Evolutionary conservation across 1,140 invertebrate genomes (phyloP).

Genomic region (Drosophila triauraria): DNA sequence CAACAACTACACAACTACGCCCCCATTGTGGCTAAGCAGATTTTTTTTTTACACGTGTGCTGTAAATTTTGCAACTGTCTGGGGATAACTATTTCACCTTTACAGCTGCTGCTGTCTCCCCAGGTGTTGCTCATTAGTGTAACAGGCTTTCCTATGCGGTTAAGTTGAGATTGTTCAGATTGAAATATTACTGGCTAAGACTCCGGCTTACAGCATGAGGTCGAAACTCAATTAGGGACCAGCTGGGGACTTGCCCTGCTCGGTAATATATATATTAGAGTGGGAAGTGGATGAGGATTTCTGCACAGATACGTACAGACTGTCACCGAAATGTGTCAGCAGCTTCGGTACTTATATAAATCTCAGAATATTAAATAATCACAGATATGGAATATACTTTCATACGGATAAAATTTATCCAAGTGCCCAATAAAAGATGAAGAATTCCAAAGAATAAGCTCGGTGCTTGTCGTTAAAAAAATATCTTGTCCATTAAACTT

Average conservation of each 20-base stretch:
- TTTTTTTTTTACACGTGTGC: slow-evolving; percentile 28
- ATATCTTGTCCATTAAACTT: slow-evolving; percentile 20
- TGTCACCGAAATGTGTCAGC: not conserved
- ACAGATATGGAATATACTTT: too few relatives aligned
- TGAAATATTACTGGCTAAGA: slow-evolving; percentile 49
- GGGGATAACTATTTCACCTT: slow-evolving; percentile 43
- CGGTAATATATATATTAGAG: slow-evolving; percentile 3
- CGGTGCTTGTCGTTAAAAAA: slow-evolving; percentile 3
- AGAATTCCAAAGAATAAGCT: not conserved
- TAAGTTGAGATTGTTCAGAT: slow-evolving; percentile 33
- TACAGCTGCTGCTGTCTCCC: slow-evolving; percentile 23
- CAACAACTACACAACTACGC: slow-evolving; percentile 53
- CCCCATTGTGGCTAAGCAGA: slow-evolving; percentile 62
- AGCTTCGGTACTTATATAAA: too few relatives aligned
- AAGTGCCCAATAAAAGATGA: not conserved
- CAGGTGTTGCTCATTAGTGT: slow-evolving; percentile 75
- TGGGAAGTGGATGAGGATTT: too few relatives aligned
- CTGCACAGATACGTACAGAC: not conserved
- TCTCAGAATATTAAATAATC: too few relatives aligned
- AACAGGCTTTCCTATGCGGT: slow-evolving; percentile 42
- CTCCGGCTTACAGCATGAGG: slow-evolving; percentile 30
- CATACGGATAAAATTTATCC: not conserved
- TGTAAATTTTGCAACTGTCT: slow-evolving; percentile 63
- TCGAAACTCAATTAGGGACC: slow-evolving; percentile 31
- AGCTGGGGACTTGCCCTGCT: not conserved